Base-by-base conservation (phyloP, 1,140 invertebrate genomes). In the Lithobius niger region DNA sequence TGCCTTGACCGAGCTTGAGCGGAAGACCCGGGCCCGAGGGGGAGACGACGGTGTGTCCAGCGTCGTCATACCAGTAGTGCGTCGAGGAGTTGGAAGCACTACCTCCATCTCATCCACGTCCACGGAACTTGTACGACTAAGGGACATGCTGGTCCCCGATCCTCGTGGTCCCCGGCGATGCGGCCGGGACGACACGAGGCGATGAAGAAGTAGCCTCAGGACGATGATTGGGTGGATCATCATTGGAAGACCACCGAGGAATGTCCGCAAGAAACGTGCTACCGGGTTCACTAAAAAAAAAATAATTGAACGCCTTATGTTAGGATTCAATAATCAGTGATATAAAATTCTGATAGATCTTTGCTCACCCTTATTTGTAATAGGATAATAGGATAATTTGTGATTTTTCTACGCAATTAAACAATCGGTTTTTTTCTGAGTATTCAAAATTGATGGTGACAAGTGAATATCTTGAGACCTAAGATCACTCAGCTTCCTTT, bases 171-270 rank as follows among this genome's bases (percentile, higher is more conserved):
- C 18, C 49, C 21, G 42, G 53, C 27, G 55, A 49, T 24, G 61
- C 27, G 59, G 57, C 27, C 25, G 58, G 28, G 25, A 66, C 66
- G 13, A 69, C 66, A 75, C 75, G 19, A 81, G 67, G 45, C 78
- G 71, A 63, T 82, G 79, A 45, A 78, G 71, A 21, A 81, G 67
- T 2, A 82, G 67, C 10, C 79, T 67, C 15, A 82, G 63, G 10
- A 81, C 67, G 16, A 82, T 77, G 3, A 80, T 66, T 0, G 79
- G 79, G 61, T 77, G 76, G 26, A 80, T 67, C 16, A 79, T 65
- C 54, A 74, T 68, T 1, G 79, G 76, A 42, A 79, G 71, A 52
- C 70, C 72, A 2, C 70, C 64, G 42, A 76, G 61, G 54, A 74
- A 72, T n/a, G 59, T 66, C 43, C 67, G 65, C 2, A 68, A 26